phyloP scores from a whole-genome alignment of 1,140 invertebrate genomes.

The Frieseomelitta varia region DNA sequence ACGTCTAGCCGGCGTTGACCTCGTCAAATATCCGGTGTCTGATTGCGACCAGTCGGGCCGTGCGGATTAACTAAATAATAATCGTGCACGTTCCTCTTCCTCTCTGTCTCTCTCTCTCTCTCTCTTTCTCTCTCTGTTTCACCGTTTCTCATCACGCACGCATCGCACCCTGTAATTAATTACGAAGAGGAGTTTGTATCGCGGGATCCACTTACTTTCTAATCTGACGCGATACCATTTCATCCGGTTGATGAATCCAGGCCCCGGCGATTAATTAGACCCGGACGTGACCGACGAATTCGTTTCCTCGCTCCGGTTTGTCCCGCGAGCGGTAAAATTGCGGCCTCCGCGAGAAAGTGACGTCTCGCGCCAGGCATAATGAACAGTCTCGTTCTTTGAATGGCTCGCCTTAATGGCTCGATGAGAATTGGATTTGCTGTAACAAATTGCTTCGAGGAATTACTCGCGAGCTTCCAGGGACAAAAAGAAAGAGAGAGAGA shows the following conservation, averaged over 20 bases:
- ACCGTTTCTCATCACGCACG: too few relatives aligned
- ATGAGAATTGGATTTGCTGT: not conserved
- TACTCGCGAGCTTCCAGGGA: not conserved
- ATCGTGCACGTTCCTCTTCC: not conserved
- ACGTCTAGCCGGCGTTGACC: not conserved
- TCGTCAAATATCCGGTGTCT: constrained; percentile 9
- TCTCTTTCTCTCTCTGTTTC: not conserved
- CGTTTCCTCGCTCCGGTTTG: not conserved
- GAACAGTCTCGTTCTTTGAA: not conserved
- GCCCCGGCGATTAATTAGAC: constrained; percentile 10
- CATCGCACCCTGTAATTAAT: not conserved
- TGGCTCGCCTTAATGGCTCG: not conserved
- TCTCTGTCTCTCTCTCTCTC: not conserved
- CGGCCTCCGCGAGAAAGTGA: not conserved
- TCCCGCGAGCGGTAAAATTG: not conserved
- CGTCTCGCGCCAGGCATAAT: not conserved
- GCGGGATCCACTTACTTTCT: constrained; percentile 31
- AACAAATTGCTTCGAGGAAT: not conserved
- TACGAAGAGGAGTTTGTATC: not conserved
- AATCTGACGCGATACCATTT: constrained; percentile 6
- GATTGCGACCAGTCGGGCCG: not conserved
- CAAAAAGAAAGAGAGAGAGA: too few relatives aligned
- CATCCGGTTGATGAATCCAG: not conserved
- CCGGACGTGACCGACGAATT: not conserved
- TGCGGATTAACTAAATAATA: constrained; percentile 35